phyloP scores from a whole-genome alignment of 1,140 invertebrate genomes.

The Epicauta chinensis region DNA sequence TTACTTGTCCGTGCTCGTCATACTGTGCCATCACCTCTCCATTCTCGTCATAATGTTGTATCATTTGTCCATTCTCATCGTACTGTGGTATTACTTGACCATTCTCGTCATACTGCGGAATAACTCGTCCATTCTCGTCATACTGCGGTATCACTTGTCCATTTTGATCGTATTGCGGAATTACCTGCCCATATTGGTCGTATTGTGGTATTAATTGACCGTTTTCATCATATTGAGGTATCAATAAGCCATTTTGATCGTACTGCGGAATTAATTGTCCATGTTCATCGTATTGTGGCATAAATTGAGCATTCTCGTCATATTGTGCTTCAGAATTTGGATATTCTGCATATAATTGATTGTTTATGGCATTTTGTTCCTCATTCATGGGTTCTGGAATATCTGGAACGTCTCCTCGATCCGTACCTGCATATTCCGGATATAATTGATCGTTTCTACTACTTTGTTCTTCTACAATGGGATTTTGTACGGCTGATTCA shows the following conservation, averaged over 20 bases:
- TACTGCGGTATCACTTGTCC: constrained; percentile 9
- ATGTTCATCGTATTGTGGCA: constrained; percentile 27
- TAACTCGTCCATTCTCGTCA: constrained; percentile 2
- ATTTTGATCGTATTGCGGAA: constrained; percentile 7
- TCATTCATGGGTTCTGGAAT: constrained; percentile 14
- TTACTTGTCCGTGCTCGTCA: too few relatives aligned
- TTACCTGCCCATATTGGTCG: constrained; percentile 18
- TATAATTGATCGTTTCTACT: too few relatives aligned
- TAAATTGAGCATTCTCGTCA: constrained; percentile 13
- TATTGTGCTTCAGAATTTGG: constrained; percentile 4
- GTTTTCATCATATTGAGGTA: constrained; percentile 11
- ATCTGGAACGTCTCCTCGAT: too few relatives aligned
- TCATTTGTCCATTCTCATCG: constrained; percentile 6
- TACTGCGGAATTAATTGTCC: constrained; percentile 27
- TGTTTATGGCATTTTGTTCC: too few relatives aligned
- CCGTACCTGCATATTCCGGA: too few relatives aligned
- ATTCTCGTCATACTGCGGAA: constrained; percentile 11
- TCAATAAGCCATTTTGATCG: constrained; percentile 26
- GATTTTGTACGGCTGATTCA: not conserved
- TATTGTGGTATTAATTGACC: constrained; percentile 13
- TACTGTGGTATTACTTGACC: constrained; percentile 11
- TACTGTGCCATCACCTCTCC: constrained; percentile 3
- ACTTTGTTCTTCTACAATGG: constrained; percentile 1
- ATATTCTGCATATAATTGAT: constrained; percentile 1
- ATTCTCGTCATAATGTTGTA: constrained; percentile 8